A percentile compares a stretch with the other conserved stretches of the same genome.
phyloP scores from a whole-genome alignment of 2,797 vertebrate species.

The Bryconaethiops microstoma region DNA sequence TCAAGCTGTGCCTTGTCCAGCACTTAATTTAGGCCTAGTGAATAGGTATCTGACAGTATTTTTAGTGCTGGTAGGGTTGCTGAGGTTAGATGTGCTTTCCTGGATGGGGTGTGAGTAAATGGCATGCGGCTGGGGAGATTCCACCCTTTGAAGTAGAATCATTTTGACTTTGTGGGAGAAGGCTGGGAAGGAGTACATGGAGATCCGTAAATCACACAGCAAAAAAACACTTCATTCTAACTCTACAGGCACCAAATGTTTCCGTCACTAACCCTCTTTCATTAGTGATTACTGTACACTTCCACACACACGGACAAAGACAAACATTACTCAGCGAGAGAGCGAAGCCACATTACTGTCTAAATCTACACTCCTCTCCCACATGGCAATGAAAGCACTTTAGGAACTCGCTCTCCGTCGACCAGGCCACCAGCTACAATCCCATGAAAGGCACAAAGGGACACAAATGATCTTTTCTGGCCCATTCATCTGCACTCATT shows the following conservation, averaged over 20 bases:
- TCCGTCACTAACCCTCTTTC: constrained; percentile 10
- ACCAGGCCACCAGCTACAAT: constrained; percentile 49
- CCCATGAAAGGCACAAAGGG: constrained; percentile 43
- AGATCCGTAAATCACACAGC: background rate
- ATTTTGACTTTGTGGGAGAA: background rate
- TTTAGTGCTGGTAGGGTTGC: constrained; percentile 35
- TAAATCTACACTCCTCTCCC: constrained; percentile 45
- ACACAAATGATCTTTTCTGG: constrained; percentile 54
- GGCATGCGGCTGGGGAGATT: constrained; percentile 13
- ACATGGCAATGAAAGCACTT: constrained; percentile 42
- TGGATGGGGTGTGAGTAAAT: constrained; percentile 12
- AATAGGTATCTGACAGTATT: constrained; percentile 37
- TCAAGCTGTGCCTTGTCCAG: constrained; percentile 6
- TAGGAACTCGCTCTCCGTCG: constrained; percentile 33
- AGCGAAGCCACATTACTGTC: constrained; percentile 35
- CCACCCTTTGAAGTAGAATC: constrained; percentile 26
- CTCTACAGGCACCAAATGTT: constrained; percentile 22
- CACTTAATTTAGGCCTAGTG: constrained; percentile 42
- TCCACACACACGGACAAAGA: constrained; percentile 36
- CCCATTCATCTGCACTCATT: constrained; percentile 51
- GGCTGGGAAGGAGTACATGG: background rate
- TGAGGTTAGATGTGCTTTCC: constrained; percentile 26
- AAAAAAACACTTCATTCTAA: background rate
- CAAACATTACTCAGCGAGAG: constrained; percentile 44
- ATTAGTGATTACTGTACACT: constrained; percentile 40